Base-by-base conservation (phyloP, 2,797 vertebrate genomes). In the Etheostoma perlongum region DNA sequence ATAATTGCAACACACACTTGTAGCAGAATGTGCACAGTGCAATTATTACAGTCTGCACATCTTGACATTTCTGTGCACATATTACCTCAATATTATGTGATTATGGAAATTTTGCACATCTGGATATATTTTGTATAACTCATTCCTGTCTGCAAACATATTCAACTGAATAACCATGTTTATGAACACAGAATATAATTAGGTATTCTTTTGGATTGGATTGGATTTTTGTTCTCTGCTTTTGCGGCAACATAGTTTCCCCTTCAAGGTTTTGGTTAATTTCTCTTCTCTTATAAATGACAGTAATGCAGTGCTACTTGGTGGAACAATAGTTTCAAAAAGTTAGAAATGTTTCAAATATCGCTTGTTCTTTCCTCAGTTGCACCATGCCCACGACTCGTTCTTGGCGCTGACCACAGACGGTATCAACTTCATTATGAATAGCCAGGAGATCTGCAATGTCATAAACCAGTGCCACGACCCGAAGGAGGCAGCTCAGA, bases 371-470 rank as follows among this genome's bases (percentile, higher is more conserved):
- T 59, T 19, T 69, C 27, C 90, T 75, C 91, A 99, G 98, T 61
- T 99, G 61, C 96, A 97, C 40, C 98, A 98, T 0, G 96, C 94
- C 0, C 93, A 97, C 0, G 98, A 99, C 82, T 92, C 97, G 10
- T 99, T 99, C 90, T 92, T 99, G 85, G 96, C 97, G 6, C 96
- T 99, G 87, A 99, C 97, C 54, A 99, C 98, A 0, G 98, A 99
- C 0, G 98, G 98, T 30, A 94, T 99, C 70, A 99, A 99, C 95
- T 98, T 99, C 88, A 99, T 98, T 16, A 97, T 99, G 93, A 99
- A 98, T 75, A 99, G 97, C 81, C 98, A 99, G 83, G 98, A 99
- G 92, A 99, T 99, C 90, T 99, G 98, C 42, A 90, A 99, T 65
- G 96, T 96, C 79, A 97, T 99, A 82, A 98, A 94, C 88, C 97